A percentile compares a stretch with the other conserved stretches of the same genome.
Conservation (phyloP, 2,888 invertebrate genomes). For the Leucophenga montana region DNA sequence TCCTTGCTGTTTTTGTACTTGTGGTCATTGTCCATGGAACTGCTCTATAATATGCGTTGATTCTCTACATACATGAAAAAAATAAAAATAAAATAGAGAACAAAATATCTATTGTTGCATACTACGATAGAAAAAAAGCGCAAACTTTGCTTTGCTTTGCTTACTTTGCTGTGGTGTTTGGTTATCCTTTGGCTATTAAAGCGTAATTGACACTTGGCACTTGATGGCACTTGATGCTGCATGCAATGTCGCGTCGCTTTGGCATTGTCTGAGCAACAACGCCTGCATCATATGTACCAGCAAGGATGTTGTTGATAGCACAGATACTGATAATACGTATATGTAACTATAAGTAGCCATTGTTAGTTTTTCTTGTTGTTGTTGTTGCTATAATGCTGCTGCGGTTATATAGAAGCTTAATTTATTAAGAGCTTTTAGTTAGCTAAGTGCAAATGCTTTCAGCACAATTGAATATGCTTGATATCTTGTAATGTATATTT, state of each 20-base stretch:
- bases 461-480: too few species aligned
- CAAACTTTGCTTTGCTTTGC: too few species aligned
- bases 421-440: too few species aligned
- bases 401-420: neutral
- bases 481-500: too few species aligned
- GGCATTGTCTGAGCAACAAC: neutral
- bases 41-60: neutral
- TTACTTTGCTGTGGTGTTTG: constrained; percentile 64
- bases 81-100: neutral
- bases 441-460: too few species aligned
- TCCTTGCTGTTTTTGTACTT: neutral
- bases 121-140: constrained; percentile 19
- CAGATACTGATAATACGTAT: constrained; percentile 5
- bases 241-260: constrained; percentile 21
- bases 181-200: constrained; percentile 64
- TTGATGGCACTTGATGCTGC: constrained; percentile 36
- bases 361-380: neutral
- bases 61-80: neutral
- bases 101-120: neutral
- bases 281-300: too few species aligned
- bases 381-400: neutral
- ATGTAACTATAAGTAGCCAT: too few species aligned
- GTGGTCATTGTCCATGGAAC: constrained; percentile 12
- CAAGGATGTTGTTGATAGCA: constrained; percentile 3
- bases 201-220: constrained; percentile 62